phyloP scores from a whole-genome alignment of 2,797 vertebrate species.

The Crocidura indochinensis region DNA sequence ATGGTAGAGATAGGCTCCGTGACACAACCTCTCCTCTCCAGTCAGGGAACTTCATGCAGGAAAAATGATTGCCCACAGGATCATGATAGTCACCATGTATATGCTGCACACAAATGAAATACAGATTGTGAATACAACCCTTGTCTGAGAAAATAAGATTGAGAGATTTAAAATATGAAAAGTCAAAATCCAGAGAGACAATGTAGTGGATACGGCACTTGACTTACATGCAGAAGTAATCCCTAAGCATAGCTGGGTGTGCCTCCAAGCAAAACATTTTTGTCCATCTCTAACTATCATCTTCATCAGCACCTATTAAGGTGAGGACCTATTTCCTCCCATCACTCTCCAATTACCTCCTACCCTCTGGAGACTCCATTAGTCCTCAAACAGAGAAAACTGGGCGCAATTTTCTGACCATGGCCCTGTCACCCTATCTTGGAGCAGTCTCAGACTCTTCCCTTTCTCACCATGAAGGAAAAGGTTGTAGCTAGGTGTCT shows the following conservation, averaged over 20 bases:
- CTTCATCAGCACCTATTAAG: not conserved
- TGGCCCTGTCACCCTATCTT: no score
- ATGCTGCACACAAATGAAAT: not conserved
- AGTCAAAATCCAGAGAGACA: not conserved
- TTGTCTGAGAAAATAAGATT: conserved; percentile 11
- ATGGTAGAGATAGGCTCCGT: not conserved
- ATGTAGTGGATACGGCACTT: no score
- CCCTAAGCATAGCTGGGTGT: no score
- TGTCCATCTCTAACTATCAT: not conserved
- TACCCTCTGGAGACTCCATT: no score
- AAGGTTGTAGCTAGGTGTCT: no score
- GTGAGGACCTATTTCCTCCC: not conserved
- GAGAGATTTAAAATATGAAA: conserved; percentile 28
- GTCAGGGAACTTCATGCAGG: conserved; percentile 54
- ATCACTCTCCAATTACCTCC: not conserved
- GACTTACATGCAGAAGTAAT: no score
- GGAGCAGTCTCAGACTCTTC: no score
- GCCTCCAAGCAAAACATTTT: not conserved
- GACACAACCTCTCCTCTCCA: not conserved
- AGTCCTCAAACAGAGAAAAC: no score
- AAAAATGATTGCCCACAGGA: not conserved
- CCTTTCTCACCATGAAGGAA: no score
- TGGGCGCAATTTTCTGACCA: no score
- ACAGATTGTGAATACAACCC: not conserved
- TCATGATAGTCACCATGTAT: not conserved